phyloP scores from a whole-genome alignment of 2,113 vertebrate species.

The Vulpes vulpes region DNA sequence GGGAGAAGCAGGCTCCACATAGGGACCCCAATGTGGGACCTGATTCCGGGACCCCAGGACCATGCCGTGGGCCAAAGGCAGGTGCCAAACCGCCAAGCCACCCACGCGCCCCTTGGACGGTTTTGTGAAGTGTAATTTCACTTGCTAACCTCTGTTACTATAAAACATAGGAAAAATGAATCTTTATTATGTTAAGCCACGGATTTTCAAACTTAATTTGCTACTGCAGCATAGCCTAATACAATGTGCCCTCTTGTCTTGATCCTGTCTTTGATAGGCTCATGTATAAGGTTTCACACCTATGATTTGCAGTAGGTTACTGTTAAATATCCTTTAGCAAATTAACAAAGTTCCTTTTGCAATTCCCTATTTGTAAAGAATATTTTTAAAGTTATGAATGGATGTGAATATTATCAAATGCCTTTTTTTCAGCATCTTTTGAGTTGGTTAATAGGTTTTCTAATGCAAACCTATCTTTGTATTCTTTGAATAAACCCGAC shows the following conservation, averaged over 20 bases:
- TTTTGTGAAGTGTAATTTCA: slow-evolving; percentile 10
- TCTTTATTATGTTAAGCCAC: background rate
- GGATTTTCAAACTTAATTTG: slow-evolving; percentile 22
- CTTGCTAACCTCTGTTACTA: background rate
- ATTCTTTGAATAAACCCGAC: slow-evolving; percentile 28
- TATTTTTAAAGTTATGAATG: background rate
- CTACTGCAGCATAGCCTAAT: background rate
- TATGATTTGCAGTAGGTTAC: background rate
- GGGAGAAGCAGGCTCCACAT: no score
- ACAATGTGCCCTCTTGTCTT: background rate
- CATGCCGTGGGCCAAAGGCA: no score
- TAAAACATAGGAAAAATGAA: background rate
- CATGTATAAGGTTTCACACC: background rate
- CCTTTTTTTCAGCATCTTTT: background rate
- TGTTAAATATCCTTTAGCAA: slow-evolving; percentile 7
- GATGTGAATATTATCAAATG: background rate
- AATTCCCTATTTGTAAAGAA: background rate
- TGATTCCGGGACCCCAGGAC: no score
- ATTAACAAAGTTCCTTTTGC: slow-evolving; percentile 10
- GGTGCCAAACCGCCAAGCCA: no score
- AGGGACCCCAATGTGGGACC: no score
- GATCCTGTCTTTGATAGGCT: background rate
- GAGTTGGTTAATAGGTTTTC: slow-evolving; percentile 27
- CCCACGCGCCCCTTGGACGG: background rate
- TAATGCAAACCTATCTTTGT: background rate